Conservation (phyloP, 1,140 invertebrate species). For the Stratiolaelaps scimitus region DNA sequence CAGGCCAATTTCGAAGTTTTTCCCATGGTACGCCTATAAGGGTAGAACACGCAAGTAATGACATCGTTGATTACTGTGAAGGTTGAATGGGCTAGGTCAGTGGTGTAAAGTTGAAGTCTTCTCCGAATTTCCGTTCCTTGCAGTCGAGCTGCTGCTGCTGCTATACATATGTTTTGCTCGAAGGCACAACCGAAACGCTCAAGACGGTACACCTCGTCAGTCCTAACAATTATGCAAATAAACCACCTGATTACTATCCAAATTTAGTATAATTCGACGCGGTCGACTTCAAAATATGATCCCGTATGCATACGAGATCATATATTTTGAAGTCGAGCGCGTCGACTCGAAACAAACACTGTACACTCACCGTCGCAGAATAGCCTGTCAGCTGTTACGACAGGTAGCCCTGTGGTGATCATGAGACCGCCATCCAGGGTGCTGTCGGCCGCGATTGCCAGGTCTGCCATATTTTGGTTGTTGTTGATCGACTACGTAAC, state of each 20-base stretch:
- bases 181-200: neutral
- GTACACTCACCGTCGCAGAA: conserved; percentile 24
- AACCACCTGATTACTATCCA: neutral
- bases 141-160: neutral
- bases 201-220: neutral
- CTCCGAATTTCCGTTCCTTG: neutral
- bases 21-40: conserved; percentile 18
- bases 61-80: neutral
- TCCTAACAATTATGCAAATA: too few species aligned
- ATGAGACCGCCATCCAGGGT: too few species aligned
- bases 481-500: too few species aligned
- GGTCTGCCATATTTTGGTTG: too few species aligned
- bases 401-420: neutral
- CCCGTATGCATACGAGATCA: too few species aligned
- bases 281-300: neutral
- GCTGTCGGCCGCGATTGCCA: too few species aligned
- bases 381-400: conserved; percentile 16
- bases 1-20: conserved; percentile 16
- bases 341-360: neutral
- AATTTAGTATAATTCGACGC: neutral
- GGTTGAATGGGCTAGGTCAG: neutral
- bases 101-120: neutral
- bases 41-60: too few species aligned
- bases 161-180: neutral
- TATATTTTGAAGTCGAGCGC: neutral